Evolutionary conservation across 2,888 invertebrate genomes (phyloP).

Genomic region (Cacoxenus indagator): DNA sequence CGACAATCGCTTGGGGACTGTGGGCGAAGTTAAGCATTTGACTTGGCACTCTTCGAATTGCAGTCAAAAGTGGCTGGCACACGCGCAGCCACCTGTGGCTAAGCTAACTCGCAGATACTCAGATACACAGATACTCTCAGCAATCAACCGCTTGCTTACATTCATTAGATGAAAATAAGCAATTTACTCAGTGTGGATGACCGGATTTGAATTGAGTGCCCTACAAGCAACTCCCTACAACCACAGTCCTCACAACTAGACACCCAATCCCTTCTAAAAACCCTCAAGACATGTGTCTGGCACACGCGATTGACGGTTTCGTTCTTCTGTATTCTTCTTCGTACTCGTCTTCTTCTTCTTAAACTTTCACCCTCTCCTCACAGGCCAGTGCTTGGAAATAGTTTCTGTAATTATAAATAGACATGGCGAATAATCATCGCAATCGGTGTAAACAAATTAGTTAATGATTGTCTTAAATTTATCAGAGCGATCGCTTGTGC

Average conservation of each 20-base stretch:
- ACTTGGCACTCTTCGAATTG: no score
- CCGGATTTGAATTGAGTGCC: background rate
- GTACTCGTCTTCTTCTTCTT: no score
- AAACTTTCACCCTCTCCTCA: no score
- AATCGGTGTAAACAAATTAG: conserved; percentile 9
- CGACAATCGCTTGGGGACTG: background rate
- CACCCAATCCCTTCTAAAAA: background rate
- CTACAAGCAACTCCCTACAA: no score
- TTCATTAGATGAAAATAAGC: conserved; percentile 6
- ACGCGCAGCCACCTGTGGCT: conserved; percentile 24
- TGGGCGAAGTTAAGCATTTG: no score
- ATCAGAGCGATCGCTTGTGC: background rate
- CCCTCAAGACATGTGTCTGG: no score
- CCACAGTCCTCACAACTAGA: background rate
- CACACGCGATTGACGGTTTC: no score
- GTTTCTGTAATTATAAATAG: background rate
- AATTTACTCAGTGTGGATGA: conserved; percentile 9
- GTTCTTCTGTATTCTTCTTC: no score
- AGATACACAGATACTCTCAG: background rate
- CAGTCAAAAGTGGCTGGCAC: no score
- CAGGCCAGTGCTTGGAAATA: no score
- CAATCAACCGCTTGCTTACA: background rate
- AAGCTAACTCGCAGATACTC: no score
- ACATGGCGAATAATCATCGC: background rate
- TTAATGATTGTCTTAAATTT: conserved; percentile 20